These are phyloP conservation scores for Rhopalosiphum padi DNA, from an alignment of 1,140 invertebrate genomes.

Conservation along the genomic window DNA sequence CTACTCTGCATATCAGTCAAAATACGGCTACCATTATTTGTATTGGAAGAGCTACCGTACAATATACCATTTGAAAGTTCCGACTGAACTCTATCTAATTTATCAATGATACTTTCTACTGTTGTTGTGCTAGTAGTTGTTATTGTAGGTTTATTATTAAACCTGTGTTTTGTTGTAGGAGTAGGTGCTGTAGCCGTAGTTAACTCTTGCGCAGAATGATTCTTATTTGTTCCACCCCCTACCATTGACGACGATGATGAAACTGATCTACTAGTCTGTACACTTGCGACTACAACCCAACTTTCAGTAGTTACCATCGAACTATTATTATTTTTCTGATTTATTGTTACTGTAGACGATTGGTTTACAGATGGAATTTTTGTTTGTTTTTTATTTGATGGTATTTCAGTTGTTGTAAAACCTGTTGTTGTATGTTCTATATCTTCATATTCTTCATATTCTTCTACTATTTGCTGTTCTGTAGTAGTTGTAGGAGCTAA, in stretches of 20 bases:
- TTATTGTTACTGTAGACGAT: neutral
- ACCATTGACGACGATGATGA: neutral
- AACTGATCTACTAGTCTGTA: slow-evolving; percentile 33
- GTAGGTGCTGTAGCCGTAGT: neutral
- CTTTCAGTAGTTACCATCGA: slow-evolving; percentile 21
- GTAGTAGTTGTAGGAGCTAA: neutral
- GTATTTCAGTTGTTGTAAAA: neutral
- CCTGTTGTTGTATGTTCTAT: slow-evolving; percentile 17
- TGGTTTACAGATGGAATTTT: neutral
- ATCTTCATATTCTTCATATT: slow-evolving; percentile 20
- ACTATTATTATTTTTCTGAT: neutral
- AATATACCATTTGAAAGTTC: slow-evolving; percentile 79
- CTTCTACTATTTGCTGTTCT: neutral
- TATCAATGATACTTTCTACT: slow-evolving; percentile 76
- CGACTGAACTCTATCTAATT: slow-evolving; percentile 81
- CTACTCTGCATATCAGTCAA: slow-evolving; percentile 1
- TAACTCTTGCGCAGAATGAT: neutral
- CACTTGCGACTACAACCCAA: slow-evolving; percentile 42
- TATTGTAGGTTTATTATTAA: slow-evolving; percentile 17
- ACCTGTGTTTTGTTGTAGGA: neutral
- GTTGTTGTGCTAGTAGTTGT: slow-evolving; percentile 25
- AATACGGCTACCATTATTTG: slow-evolving; percentile 8
- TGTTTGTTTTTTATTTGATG: neutral
- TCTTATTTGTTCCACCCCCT: slow-evolving; percentile 11
- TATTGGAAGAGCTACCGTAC: slow-evolving; percentile 60